These are phyloP conservation scores for Oscheius sp. DNA, from an alignment of 1,140 invertebrate genomes.

Conservation along the genomic window DNA sequence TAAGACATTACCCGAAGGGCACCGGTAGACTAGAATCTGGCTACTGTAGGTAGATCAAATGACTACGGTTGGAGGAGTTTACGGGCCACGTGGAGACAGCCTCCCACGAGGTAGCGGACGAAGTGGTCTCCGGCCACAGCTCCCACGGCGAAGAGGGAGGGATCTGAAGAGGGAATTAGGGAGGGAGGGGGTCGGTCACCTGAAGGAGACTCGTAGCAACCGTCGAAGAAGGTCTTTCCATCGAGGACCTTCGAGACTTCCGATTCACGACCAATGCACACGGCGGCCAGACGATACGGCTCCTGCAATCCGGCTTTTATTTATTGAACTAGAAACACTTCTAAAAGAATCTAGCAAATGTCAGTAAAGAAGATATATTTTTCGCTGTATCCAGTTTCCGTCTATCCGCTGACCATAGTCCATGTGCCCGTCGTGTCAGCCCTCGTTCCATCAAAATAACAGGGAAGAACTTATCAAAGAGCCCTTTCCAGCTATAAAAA, in stretches of 20 bases:
- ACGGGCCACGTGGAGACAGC: slow-evolving; percentile 50
- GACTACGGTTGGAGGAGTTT: no score
- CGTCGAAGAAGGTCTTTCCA: slow-evolving; percentile 6
- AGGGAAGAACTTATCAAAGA: no score
- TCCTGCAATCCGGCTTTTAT: slow-evolving; percentile 20
- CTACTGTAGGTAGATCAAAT: no score
- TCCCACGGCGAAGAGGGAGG: slow-evolving; percentile 48
- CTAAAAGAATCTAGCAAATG: neutral
- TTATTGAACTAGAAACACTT: neutral
- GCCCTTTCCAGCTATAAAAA: no score
- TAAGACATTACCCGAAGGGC: no score
- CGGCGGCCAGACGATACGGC: slow-evolving; percentile 39
- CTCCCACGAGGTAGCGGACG: slow-evolving; percentile 55
- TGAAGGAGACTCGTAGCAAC: slow-evolving; percentile 15
- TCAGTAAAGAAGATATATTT: neutral
- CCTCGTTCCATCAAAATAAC: no score
- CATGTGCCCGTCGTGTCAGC: no score
- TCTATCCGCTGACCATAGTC: no score
- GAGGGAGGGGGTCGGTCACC: neutral
- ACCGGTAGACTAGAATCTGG: no score
- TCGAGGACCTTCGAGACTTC: slow-evolving; percentile 30
- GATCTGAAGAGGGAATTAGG: slow-evolving; percentile 17
- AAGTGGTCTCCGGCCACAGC: slow-evolving; percentile 55
- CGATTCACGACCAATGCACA: slow-evolving; percentile 49
- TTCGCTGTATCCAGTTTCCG: no score